Evolutionary conservation across 2,888 invertebrate species (phyloP).

Genomic region (Phortica okadai): DNA sequence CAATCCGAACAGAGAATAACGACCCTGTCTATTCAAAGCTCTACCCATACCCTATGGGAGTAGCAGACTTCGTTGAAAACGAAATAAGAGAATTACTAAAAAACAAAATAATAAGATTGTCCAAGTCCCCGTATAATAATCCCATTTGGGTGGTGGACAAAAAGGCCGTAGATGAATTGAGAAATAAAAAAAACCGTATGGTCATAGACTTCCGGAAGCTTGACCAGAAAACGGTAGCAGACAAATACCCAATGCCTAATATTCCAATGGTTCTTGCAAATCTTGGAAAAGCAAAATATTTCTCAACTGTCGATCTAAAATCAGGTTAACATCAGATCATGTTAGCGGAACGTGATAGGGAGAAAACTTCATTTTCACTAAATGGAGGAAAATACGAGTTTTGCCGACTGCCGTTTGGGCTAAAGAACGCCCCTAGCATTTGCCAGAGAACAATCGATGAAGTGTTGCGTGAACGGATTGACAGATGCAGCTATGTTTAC

Average conservation of each 20-base stretch:
- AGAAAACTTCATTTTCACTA: background rate
- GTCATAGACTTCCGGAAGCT: background rate
- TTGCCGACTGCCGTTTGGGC: background rate
- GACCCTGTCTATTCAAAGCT: constrained; percentile 43
- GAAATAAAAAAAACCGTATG: background rate
- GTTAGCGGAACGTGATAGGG: background rate
- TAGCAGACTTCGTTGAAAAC: background rate
- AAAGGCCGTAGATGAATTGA: background rate
- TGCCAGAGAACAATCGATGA: background rate
- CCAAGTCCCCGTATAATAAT: background rate
- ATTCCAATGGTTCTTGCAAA: background rate
- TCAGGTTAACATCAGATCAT: background rate
- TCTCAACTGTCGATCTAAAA: background rate
- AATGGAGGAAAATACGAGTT: background rate
- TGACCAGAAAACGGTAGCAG: background rate
- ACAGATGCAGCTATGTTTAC: background rate
- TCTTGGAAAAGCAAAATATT: background rate
- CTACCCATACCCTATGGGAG: constrained; percentile 10
- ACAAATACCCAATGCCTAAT: background rate
- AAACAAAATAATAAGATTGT: background rate
- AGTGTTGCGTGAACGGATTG: background rate
- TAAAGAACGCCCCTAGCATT: background rate
- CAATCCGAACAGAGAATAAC: constrained; percentile 40
- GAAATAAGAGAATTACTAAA: background rate
- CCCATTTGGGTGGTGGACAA: too few species aligned